phyloP scores from a whole-genome alignment of 2,888 invertebrate genomes.

The Ophion costatus region DNA sequence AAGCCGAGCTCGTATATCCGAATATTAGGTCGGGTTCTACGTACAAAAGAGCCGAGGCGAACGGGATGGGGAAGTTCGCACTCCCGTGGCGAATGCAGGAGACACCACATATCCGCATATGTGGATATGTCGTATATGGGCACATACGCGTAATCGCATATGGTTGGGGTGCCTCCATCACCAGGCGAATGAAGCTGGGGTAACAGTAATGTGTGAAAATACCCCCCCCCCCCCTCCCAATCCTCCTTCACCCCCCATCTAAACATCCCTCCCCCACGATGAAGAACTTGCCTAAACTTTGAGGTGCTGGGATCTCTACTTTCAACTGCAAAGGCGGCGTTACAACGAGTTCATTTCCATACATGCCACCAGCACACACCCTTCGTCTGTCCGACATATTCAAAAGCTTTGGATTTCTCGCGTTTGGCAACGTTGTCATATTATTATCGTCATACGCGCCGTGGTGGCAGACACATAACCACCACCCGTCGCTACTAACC shows the following conservation, averaged over 20 bases:
- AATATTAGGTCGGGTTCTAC: neutral
- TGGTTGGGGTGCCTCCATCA: slow-evolving; percentile 17
- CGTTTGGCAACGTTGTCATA: slow-evolving; percentile 58
- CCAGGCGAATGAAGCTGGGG: slow-evolving; percentile 36
- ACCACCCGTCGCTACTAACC: slow-evolving; percentile 7
- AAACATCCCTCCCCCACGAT: slow-evolving; percentile 11
- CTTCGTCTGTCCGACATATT: slow-evolving; percentile 42
- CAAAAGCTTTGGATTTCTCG: slow-evolving; percentile 59
- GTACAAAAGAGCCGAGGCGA: neutral
- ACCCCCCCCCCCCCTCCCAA: slow-evolving; percentile 4
- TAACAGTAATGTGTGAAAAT: slow-evolving; percentile 49
- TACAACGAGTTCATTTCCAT: slow-evolving; percentile 58
- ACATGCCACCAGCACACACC: slow-evolving; percentile 64
- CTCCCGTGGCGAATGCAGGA: slow-evolving; percentile 29
- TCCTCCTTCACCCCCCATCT: slow-evolving; percentile 5
- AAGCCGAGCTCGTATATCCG: neutral
- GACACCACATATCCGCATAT: slow-evolving; percentile 23
- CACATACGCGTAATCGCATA: slow-evolving; percentile 30
- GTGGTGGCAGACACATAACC: slow-evolving; percentile 29
- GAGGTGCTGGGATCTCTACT: slow-evolving; percentile 53
- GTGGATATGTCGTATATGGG: slow-evolving; percentile 3
- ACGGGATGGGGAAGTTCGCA: neutral
- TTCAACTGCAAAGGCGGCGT: neutral
- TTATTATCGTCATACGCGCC: slow-evolving; percentile 47
- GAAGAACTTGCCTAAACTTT: slow-evolving; percentile 57